Evolutionary conservation across 2,888 invertebrate genomes (phyloP).

Genomic region (Rhaphigaster nebulosa): DNA sequence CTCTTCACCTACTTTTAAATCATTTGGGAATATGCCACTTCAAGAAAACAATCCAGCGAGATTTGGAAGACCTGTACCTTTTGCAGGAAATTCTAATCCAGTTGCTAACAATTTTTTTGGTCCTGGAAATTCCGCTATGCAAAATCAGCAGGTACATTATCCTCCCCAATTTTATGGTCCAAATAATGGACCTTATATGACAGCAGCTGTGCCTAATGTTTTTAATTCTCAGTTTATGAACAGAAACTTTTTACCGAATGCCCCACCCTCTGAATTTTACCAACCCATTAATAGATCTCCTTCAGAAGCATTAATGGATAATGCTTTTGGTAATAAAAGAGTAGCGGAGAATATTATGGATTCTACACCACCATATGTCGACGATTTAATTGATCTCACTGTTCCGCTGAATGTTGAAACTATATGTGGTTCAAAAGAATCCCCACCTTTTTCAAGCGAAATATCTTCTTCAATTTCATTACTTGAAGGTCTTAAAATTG

Average conservation of each 20-base stretch:
- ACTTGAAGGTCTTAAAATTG: slow-evolving; percentile 41
- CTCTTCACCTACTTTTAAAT: not conserved
- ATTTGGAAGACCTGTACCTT: slow-evolving; percentile 7
- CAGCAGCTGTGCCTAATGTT: slow-evolving; percentile 40
- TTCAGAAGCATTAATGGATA: not conserved
- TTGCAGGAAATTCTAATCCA: not conserved
- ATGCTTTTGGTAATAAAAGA: not conserved
- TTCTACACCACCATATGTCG: not conserved
- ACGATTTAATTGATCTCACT: slow-evolving; percentile 49
- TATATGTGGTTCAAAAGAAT: not conserved
- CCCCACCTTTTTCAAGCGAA: not conserved
- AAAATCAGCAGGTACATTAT: not conserved
- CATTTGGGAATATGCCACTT: not conserved
- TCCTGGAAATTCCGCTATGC: not conserved
- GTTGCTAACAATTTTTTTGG: not conserved
- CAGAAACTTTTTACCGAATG: not conserved
- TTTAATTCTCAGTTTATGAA: not conserved
- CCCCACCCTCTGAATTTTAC: not conserved
- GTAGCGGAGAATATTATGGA: not conserved
- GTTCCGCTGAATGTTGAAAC: slow-evolving; percentile 14
- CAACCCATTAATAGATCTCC: slow-evolving; percentile 2
- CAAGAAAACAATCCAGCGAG: not conserved
- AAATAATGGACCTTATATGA: slow-evolving; percentile 42
- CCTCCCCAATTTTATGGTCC: not conserved
- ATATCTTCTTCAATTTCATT: slow-evolving; percentile 36